Evolutionary conservation across 2,797 vertebrate genomes (phyloP), one percentile per base, ranked within the genome.

Genomic region (Hapalemur alaotrensis): DNA sequence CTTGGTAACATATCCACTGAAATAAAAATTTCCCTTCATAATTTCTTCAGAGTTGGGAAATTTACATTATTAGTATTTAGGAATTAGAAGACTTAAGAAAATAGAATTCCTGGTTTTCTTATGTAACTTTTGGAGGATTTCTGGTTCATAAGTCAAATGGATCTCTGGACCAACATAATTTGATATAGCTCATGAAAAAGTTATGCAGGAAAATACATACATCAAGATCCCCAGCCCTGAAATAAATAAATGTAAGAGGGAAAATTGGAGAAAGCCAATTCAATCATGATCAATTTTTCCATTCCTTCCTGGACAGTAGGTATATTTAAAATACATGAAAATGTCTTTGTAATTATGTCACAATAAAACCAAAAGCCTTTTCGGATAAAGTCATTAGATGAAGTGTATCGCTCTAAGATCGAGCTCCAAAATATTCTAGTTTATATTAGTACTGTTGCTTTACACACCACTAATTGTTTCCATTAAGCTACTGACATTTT

Each of bases 401-500:
- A 65, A 25, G 0, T 43, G 1, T 43, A 35, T 52, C 92, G 84
- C 35, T 38, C 38, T 41, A 79, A 72, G 22, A 85, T 38, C 2
- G 5, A 38, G 2, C 25, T 85, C n/a, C 84, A 59, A 50, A 93
- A 85, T 50, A 87, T 61, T 92, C 38, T 48, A 59, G 14, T 50
- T 93, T 35, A 43, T 82, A 35, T 83, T 41, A 54, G 15, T 43
- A 59, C 14, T 70, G 50, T 79, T 61, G 35, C 41, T 97, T 93
- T 82, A 87, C 59, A 75, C 4, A 70, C 32, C 65, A 90, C 52
- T 54, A 88, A 93, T 85, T 87, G 67, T 95, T 85, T 76, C 70
- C 61, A 92, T 94, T 93, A 95, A 91, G 65, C 43, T 35, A 28
- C 38, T 69, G 70, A 59, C 82, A 30, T 87, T 91, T 91, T 83